Evolutionary conservation across 2,797 vertebrate genomes (phyloP).

Genomic region (Tragelaphus eurycerus): DNA sequence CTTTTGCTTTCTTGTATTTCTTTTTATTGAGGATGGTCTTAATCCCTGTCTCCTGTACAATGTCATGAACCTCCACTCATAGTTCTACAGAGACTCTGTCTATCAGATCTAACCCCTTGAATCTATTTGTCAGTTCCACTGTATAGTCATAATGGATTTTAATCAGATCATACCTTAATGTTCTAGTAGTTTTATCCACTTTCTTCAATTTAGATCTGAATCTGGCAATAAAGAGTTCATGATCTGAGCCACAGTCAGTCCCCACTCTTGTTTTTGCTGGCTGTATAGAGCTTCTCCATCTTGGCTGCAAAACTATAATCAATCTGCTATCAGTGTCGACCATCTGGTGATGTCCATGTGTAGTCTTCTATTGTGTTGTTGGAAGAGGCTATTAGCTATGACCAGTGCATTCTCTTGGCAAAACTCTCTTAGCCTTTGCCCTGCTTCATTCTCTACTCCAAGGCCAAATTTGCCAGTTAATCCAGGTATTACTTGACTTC

Average conservation of each 20-base stretch:
- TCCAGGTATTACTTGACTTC: not conserved
- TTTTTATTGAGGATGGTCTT: not conserved
- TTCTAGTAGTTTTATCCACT: not conserved
- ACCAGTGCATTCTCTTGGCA: not conserved
- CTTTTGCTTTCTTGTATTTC: not conserved
- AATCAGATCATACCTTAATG: not conserved
- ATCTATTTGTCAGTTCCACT: not conserved
- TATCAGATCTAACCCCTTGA: not conserved
- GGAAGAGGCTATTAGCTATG: not conserved
- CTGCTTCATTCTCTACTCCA: not conserved
- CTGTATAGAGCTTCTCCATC: not conserved
- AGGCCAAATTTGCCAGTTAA: not conserved
- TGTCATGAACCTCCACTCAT: not conserved
- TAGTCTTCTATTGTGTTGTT: not conserved
- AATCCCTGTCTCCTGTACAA: not conserved
- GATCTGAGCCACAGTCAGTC: not conserved
- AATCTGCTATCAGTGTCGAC: not conserved
- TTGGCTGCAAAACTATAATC: not conserved
- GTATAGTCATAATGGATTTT: not conserved
- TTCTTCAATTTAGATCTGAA: not conserved
- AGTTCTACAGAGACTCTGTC: not conserved
- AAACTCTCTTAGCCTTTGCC: not conserved
- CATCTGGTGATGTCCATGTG: not conserved
- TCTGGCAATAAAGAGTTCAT: not conserved
- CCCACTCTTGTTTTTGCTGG: not conserved